Evolutionary conservation across 2,113 vertebrate genomes (phyloP).

Genomic region (Onychostruthus taczanowskii): DNA sequence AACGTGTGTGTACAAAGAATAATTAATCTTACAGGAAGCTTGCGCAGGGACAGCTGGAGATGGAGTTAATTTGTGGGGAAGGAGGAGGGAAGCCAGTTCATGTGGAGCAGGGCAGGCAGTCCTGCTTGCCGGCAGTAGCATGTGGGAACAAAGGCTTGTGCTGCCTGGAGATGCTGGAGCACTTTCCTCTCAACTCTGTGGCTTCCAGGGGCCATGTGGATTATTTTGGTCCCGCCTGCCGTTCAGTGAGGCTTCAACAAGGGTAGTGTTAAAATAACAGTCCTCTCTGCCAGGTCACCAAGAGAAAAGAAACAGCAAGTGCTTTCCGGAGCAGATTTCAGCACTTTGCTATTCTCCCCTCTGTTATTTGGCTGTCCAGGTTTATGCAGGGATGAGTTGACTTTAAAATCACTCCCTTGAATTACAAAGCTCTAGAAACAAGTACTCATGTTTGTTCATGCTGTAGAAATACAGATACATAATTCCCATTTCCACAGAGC

Average conservation of each 20-base stretch:
- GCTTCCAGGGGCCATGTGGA: not conserved
- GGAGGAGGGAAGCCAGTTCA: not conserved
- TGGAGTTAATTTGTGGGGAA: conserved; percentile 31
- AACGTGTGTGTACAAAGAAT: conserved; percentile 17
- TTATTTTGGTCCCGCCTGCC: not conserved
- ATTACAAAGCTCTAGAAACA: not conserved
- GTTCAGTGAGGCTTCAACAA: not conserved
- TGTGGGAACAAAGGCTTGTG: not conserved
- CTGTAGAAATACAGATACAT: not conserved
- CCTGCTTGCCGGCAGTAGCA: not conserved
- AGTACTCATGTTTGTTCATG: not conserved
- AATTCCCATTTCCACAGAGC: not conserved
- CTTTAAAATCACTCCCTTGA: not conserved
- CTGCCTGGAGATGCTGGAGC: not conserved
- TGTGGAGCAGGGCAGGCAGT: not conserved
- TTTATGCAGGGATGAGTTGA: conserved; percentile 3
- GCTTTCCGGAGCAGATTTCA: not conserved
- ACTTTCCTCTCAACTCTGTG: not conserved
- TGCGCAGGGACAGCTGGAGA: conserved; percentile 16
- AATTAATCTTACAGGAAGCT: conserved; percentile 60
- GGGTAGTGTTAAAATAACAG: conserved; percentile 7
- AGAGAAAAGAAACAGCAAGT: not conserved
- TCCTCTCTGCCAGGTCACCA: not conserved
- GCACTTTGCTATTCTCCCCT: not conserved
- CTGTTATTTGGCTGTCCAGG: conserved; percentile 18